phyloP scores from a whole-genome alignment of 2,888 invertebrate species.

The Monochamus alternatus region DNA sequence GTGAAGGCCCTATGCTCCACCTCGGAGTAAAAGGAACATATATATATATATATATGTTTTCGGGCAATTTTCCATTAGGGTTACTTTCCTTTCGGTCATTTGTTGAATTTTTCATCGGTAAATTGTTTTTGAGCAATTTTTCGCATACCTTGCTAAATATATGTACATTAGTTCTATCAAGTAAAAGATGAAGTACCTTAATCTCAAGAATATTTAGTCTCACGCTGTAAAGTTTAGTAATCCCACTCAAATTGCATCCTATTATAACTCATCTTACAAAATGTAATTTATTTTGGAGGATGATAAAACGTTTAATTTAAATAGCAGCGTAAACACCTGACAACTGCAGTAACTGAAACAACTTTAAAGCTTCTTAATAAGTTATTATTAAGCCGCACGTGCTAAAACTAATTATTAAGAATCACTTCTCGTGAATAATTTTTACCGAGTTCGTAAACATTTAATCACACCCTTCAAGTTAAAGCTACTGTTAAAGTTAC shows the following conservation, averaged over 20 bases:
- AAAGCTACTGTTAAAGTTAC: background rate
- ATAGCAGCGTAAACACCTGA: conserved; percentile 9
- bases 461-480: background rate
- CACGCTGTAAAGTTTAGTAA: background rate
- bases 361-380: conserved; percentile 20
- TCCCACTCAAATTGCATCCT: background rate
- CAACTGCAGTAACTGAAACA: background rate
- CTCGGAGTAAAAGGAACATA: too few species aligned
- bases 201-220: background rate
- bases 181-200: too few species aligned
- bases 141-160: too few species aligned
- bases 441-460: background rate
- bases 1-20: too few species aligned
- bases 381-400: conserved; percentile 28
- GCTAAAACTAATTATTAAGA: conserved; percentile 23
- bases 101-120: background rate
- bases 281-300: background rate
- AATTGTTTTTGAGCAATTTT: too few species aligned
- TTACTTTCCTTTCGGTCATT: background rate
- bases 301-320: background rate
- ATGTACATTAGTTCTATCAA: too few species aligned
- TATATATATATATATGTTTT: too few species aligned
- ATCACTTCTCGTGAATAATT: conserved; percentile 28
- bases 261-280: background rate
- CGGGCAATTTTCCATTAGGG: background rate